Conservation (phyloP, 2,113 vertebrate genomes). For the Aramus guarauna region DNA sequence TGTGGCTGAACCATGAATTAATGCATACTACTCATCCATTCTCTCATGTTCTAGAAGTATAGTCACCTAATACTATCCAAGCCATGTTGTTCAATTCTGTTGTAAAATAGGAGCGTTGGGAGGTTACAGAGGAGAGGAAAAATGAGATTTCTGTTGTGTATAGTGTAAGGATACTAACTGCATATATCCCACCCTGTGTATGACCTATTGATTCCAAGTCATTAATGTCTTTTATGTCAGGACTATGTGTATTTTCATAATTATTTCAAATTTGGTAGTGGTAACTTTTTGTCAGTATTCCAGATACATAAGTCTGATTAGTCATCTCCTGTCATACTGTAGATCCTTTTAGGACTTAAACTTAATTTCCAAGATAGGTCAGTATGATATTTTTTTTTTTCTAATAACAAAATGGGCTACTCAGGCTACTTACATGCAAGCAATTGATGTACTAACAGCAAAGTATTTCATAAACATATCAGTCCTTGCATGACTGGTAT, state of each 20-base stretch:
- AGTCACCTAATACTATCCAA: not conserved
- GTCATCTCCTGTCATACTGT: not conserved
- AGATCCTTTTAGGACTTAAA: not conserved
- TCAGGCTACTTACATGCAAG: fast-evolving
- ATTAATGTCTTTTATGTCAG: not conserved
- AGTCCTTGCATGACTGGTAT: not conserved
- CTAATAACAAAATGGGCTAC: not conserved
- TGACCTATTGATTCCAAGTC: not conserved
- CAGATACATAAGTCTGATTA: not conserved
- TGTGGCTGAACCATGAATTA: not conserved
- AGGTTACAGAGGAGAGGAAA: not conserved
- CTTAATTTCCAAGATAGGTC: not conserved
- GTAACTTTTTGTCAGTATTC: not conserved
- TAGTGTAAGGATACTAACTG: not conserved
- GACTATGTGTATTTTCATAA: not conserved
- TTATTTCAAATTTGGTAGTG: not conserved
- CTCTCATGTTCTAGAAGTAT: not conserved
- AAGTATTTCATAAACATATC: not conserved
- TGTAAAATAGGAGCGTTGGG: not conserved
- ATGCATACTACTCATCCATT: not conserved
- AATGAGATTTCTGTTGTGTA: not conserved
- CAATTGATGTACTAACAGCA: not conserved
- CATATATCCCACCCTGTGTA: not conserved
- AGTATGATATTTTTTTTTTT: not conserved
- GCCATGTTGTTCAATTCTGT: not conserved